Conservation (phyloP, 2,888 invertebrate genomes). For the Sussaba pulchella region DNA sequence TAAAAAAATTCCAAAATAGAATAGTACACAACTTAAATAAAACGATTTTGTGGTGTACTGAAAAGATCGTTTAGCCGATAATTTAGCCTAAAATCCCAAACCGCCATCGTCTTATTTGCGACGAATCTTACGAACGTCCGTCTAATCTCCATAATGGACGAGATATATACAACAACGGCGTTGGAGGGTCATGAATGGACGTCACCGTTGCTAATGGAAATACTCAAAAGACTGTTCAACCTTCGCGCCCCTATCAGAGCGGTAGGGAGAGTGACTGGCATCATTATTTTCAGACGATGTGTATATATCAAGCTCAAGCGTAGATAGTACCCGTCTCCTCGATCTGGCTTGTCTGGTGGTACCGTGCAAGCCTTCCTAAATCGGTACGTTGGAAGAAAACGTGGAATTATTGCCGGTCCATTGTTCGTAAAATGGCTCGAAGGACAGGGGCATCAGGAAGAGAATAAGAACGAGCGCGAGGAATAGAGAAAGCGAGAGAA, state of each 20-base stretch:
- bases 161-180: constrained; percentile 67
- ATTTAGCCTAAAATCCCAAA: constrained; percentile 59
- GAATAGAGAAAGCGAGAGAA: background rate
- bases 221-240: constrained; percentile 28
- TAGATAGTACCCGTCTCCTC: background rate
- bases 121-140: constrained; percentile 73
- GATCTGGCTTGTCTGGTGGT: constrained; percentile 8
- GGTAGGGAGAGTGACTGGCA: constrained; percentile 32
- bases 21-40: constrained; percentile 60
- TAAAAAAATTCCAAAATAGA: background rate
- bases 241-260: background rate
- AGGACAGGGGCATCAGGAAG: constrained; percentile 8
- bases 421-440: constrained; percentile 35
- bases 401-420: constrained; percentile 44
- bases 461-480: background rate
- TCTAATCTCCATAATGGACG: constrained; percentile 3
- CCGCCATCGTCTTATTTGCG: constrained; percentile 70
- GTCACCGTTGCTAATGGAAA: constrained; percentile 71
- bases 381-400: constrained; percentile 30
- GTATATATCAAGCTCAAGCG: constrained; percentile 55
- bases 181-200: constrained; percentile 69
- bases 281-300: constrained; percentile 26
- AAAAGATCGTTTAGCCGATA: constrained; percentile 27
- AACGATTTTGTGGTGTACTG: constrained; percentile 50
- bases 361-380: constrained; percentile 34